Conservation (phyloP, 2,888 invertebrate species). For the Drosophila macrospina region DNA sequence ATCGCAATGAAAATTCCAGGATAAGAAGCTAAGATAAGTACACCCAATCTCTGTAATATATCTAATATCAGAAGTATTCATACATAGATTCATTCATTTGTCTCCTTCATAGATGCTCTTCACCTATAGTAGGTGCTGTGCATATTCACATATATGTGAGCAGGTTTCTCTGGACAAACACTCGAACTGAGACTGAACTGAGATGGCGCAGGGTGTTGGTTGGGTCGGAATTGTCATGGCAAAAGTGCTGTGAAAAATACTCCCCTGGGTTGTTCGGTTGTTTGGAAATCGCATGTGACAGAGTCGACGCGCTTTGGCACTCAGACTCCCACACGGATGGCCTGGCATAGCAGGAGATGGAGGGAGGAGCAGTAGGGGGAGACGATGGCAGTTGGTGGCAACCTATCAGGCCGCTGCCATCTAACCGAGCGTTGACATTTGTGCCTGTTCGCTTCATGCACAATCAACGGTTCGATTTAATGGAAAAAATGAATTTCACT, state of each 20-base stretch:
- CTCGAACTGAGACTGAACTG: conserved; percentile 6
- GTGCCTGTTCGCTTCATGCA: conserved; percentile 79
- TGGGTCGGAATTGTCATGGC: conserved; percentile 46
- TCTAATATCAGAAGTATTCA: no score
- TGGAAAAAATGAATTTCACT: conserved; percentile 79
- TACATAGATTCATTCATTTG: no score
- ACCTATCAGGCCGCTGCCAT: conserved; percentile 74
- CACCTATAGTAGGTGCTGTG: neutral
- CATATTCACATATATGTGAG: conserved; percentile 11
- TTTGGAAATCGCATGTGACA: conserved; percentile 56
- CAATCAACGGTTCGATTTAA: conserved; percentile 83
- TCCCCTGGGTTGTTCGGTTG: conserved; percentile 62
- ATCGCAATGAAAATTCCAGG: neutral
- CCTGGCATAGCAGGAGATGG: conserved; percentile 3
- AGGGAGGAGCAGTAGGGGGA: neutral
- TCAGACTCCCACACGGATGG: conserved; percentile 48
- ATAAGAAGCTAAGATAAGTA: neutral
- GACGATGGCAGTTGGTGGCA: conserved; percentile 38
- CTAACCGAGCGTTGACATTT: conserved; percentile 80
- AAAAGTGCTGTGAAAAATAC: conserved; percentile 46
- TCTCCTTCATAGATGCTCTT: no score
- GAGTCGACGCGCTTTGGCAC: conserved; percentile 57
- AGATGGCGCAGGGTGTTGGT: conserved; percentile 41
- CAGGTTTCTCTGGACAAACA: conserved; percentile 42
- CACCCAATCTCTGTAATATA: no score